Percentiles rank a stretch among this genome's conserved stretches.
Evolutionary conservation across 1,140 invertebrate species (phyloP).

Genomic region (Ooceraea biroi): DNA sequence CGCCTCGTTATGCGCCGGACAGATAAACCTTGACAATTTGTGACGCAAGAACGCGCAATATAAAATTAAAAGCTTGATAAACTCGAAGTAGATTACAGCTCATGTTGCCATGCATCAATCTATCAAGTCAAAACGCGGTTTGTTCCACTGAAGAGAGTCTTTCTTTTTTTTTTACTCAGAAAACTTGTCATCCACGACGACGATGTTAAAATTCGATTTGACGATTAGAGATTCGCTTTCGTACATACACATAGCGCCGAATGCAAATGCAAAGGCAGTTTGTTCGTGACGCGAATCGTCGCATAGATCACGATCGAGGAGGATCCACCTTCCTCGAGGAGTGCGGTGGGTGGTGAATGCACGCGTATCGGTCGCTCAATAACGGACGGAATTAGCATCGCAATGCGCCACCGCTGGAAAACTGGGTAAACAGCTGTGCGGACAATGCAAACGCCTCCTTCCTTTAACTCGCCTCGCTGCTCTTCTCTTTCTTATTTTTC

Average conservation of each 20-base stretch:
- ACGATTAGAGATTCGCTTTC: conserved; percentile 23
- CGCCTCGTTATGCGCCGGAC: conserved; percentile 13
- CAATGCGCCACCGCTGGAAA: conserved; percentile 57
- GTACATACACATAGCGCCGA: background rate
- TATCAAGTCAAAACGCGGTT: background rate
- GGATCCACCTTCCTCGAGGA: background rate
- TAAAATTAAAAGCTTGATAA: conserved; percentile 2
- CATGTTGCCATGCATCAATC: background rate
- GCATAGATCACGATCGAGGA: conserved; percentile 35
- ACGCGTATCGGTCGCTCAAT: conserved; percentile 36
- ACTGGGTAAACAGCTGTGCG: conserved; percentile 67
- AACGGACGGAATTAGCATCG: conserved; percentile 58
- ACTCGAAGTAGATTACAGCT: background rate
- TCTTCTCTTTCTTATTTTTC: background rate
- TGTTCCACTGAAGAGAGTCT: background rate
- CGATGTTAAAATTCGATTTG: conserved; percentile 10
- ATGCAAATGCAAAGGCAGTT: conserved; percentile 17
- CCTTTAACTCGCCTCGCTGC: background rate
- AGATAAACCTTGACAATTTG: conserved; percentile 37
- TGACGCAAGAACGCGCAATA: background rate
- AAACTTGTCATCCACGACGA: no score
- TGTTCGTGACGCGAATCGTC: conserved; percentile 44
- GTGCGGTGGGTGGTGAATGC: conserved; percentile 18
- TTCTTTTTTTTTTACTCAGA: no score
- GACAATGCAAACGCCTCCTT: conserved; percentile 52